Evolutionary conservation across 2,113 vertebrate species (phyloP), one percentile per base, ranked within the genome.

Genomic region (Coreoperca whiteheadi): DNA sequence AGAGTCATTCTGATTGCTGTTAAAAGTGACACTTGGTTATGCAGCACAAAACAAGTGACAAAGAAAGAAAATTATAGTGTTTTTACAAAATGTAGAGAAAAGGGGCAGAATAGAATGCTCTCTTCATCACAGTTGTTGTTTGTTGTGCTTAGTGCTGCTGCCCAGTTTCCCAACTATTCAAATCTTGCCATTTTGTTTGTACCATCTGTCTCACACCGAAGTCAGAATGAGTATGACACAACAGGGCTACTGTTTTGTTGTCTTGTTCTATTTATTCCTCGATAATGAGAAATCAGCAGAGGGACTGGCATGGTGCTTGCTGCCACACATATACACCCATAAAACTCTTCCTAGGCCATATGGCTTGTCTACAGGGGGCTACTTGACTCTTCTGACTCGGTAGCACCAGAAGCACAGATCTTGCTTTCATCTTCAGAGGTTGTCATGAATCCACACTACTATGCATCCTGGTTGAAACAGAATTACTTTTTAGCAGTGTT

Each of bases 251-350:
- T 89, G 89, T 90, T 93, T 91, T 90, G 93, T 92, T 88, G 87
- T 91, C 92, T 94, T 93, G 87, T 90, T 94, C 94, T 96, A 95
- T 95, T 95, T 96, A 95, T 95, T 94, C 90, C 89, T 83, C 88
- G 54, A 85, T 95, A 96, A 95, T 93, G 91, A 95, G 93, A 90
- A 94, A 95, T 89, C 90, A 85, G 90, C 93, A 83, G 91, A 90
- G 90, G 86, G 87, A 92, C 73, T 74, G 79, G 91, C 89, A 91
- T 84, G 89, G 87, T 82, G 88, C 93, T 92, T 46, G 82, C 87
- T 66, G 87, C 82, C 89, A 81, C 87, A 92, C 88, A 85, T 86
- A 90, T 89, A 90, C 84, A 85, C 89, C 86, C 88, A 60, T 83
- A 90, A 87, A 93, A 91, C 68, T 85, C 86, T 88, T 91, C 86